phyloP scores from a whole-genome alignment of 2,797 vertebrate species.

The Clarias laeviceps region DNA sequence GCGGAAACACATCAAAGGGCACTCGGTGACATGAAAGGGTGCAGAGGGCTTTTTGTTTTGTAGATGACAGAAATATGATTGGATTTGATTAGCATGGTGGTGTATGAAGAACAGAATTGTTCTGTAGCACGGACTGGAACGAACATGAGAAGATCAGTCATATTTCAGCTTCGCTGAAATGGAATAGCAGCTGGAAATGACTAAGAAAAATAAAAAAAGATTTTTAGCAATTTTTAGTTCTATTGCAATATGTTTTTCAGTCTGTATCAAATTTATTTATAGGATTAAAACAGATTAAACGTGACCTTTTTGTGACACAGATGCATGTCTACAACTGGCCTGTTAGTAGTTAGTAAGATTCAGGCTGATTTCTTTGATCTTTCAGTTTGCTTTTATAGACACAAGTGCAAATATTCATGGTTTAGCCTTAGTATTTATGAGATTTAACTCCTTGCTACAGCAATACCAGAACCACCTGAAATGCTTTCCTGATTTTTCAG shows the following conservation, averaged over 20 bases:
- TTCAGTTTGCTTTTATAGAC: not conserved
- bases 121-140: constrained; percentile 5
- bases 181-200: not conserved
- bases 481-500: not conserved
- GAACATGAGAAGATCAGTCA: not conserved
- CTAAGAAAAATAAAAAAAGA: not conserved
- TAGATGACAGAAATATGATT: constrained; percentile 72
- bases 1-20: constrained; percentile 58
- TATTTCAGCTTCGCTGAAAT: not conserved
- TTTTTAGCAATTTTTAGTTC: not conserved
- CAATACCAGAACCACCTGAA: not conserved
- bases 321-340: not conserved
- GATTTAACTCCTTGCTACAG: not conserved
- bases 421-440: not conserved
- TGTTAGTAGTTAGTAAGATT: not conserved
- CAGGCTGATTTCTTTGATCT: too few species aligned
- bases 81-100: constrained; percentile 51
- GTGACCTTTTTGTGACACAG: not conserved
- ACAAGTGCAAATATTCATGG: not conserved
- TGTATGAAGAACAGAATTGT: constrained; percentile 11
- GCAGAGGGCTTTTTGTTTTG: constrained; percentile 67
- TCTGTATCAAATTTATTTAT: not conserved
- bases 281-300: not conserved
- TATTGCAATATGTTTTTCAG: not conserved
- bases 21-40: constrained; percentile 70